Evolutionary conservation across 2,888 invertebrate genomes (phyloP).

Genomic region (Parapristionchus giblindavisi): DNA sequence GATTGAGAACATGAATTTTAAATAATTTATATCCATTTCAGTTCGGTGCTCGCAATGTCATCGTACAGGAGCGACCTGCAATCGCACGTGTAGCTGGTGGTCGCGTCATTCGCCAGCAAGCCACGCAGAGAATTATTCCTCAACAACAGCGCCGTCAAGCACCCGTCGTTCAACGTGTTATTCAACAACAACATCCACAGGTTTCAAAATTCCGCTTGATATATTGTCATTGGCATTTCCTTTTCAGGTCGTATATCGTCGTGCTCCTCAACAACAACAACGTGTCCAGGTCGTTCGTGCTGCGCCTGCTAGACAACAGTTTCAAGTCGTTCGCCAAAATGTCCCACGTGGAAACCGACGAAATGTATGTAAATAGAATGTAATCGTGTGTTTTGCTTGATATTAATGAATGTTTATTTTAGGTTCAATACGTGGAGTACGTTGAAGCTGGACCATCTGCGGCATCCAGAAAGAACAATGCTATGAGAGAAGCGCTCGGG

Average conservation of each 20-base stretch:
- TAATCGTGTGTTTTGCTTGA: not conserved
- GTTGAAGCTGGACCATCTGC: not conserved
- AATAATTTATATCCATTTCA: not conserved
- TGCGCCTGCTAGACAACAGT: not conserved
- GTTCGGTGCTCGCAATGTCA: constrained; percentile 1
- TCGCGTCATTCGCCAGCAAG: constrained; percentile 4
- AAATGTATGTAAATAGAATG: not conserved
- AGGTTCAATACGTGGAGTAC: constrained; percentile 38
- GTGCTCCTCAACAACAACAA: constrained; percentile 19
- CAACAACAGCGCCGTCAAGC: not conserved
- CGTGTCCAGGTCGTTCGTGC: constrained; percentile 22
- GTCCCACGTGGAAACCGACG: constrained; percentile 1
- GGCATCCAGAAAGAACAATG: constrained; percentile 19
- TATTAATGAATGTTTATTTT: not conserved
- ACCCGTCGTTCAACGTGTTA: not conserved
- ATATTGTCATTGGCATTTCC: not conserved
- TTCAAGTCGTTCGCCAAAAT: not conserved
- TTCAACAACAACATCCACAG: not conserved
- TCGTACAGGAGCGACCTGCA: not conserved
- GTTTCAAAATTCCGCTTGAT: too few relatives aligned
- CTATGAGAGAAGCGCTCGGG: constrained; percentile 33
- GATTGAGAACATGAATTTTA: not conserved
- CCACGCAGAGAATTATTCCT: not conserved
- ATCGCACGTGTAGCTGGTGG: constrained; percentile 25
- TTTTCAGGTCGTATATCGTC: constrained; percentile 13